Evolutionary conservation across 2,888 invertebrate species (phyloP).

Genomic region (Thymelicus sylvestris): DNA sequence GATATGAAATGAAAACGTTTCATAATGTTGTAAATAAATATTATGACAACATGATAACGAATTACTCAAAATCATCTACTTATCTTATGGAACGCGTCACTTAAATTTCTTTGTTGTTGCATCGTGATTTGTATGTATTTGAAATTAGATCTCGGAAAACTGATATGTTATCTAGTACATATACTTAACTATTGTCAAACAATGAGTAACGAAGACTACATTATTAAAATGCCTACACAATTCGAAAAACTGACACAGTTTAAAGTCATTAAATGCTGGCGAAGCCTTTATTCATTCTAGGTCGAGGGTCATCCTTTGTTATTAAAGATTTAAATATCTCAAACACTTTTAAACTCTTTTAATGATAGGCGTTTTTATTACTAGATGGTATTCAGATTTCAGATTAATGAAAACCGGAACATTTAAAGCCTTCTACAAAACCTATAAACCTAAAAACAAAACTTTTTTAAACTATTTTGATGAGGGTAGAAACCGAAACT

Average conservation of each 20-base stretch:
- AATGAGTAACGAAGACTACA: background rate
- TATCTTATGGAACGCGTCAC: conserved; percentile 10
- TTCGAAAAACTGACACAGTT: conserved; percentile 2
- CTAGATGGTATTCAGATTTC: no score
- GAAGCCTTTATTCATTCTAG: conserved; percentile 12
- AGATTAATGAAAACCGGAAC: no score
- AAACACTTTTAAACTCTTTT: background rate
- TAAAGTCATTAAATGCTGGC: conserved; percentile 16
- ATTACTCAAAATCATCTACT: no score
- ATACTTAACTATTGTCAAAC: conserved; percentile 2
- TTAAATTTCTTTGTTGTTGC: conserved; percentile 16
- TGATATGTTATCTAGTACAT: conserved; percentile 15
- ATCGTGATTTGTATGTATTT: conserved; percentile 13
- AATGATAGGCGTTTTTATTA: background rate
- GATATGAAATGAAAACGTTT: no score
- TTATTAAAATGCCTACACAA: background rate
- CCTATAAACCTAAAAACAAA: no score
- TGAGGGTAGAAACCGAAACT: no score
- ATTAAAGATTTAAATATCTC: background rate
- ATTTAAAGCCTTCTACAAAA: no score
- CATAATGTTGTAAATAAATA: no score
- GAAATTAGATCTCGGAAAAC: conserved; percentile 17
- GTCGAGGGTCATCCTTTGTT: background rate
- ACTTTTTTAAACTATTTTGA: no score
- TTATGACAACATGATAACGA: no score